A percentile compares a stretch with the other conserved stretches of the same genome.
Evolutionary conservation across 2,113 vertebrate genomes (phyloP).

Genomic region (Okapia johnstoni): DNA sequence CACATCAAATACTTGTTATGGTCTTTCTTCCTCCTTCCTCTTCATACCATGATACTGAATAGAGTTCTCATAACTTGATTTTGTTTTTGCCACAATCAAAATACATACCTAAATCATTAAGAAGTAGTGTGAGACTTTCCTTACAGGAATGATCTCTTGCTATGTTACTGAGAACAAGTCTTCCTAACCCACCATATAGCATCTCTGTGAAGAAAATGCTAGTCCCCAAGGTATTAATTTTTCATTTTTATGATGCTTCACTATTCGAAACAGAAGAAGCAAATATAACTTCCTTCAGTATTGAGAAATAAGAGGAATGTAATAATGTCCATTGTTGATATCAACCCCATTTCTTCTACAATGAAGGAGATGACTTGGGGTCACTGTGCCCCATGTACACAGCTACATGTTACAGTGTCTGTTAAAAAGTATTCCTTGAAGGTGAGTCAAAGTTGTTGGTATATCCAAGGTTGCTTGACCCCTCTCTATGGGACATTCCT

Average conservation of each 20-base stretch:
- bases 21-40: background rate
- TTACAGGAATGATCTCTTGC: background rate
- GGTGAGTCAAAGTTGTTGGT: constrained; percentile 24
- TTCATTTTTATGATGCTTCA: constrained; percentile 28
- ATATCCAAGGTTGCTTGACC: background rate
- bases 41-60: background rate
- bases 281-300: background rate
- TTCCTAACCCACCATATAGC: background rate
- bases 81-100: background rate
- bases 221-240: background rate
- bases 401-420: background rate
- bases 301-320: background rate
- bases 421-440: constrained; percentile 26
- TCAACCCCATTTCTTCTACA: background rate
- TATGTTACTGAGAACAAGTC: background rate
- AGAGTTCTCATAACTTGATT: background rate
- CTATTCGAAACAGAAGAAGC: background rate
- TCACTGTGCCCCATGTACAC: background rate
- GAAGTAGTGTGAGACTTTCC: background rate
- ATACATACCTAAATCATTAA: background rate
- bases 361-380: background rate
- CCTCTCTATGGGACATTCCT: background rate
- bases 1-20: background rate
- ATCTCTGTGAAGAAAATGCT: background rate
- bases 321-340: background rate